These are phyloP conservation scores for Caenorhabditis briggsae DNA, from an alignment of 1,140 invertebrate species.

Conservation along the genomic window DNA sequence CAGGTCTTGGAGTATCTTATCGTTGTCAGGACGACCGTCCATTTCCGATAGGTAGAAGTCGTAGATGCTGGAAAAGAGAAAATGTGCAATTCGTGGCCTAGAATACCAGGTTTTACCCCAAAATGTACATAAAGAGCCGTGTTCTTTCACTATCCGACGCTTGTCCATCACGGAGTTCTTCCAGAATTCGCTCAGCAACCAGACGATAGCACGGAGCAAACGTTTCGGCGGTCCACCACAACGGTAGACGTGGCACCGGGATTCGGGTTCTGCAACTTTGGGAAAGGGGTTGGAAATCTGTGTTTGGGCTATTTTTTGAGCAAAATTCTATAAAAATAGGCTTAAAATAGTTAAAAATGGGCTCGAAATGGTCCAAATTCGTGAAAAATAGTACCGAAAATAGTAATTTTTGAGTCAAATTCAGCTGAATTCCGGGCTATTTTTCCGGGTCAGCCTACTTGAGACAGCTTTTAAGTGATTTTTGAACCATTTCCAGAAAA, in stretches of 20 bases:
- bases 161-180: not conserved
- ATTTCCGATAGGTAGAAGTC: conserved; percentile 7
- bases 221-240: conserved; percentile 33
- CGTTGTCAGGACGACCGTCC: conserved; percentile 5
- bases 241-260: not conserved
- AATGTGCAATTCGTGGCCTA: too few species aligned
- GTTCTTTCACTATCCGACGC: conserved; percentile 23
- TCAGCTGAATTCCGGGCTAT: too few species aligned
- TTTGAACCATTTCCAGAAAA: too few species aligned
- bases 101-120: not conserved
- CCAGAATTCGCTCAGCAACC: not conserved
- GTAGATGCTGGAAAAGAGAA: conserved; percentile 7
- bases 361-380: too few species aligned
- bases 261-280: conserved; percentile 45
- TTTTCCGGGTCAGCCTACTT: too few species aligned
- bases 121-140: not conserved
- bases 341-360: not conserved
- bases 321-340: too few species aligned
- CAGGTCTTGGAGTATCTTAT: conserved; percentile 1
- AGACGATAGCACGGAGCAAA: not conserved
- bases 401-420: too few species aligned
- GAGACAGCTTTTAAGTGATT: too few species aligned
- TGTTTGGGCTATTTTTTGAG: too few species aligned
- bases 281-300: not conserved
- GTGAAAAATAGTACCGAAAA: too few species aligned